Base-by-base conservation (phyloP, 1,140 invertebrate genomes). In the Agrypnia vestita region DNA sequence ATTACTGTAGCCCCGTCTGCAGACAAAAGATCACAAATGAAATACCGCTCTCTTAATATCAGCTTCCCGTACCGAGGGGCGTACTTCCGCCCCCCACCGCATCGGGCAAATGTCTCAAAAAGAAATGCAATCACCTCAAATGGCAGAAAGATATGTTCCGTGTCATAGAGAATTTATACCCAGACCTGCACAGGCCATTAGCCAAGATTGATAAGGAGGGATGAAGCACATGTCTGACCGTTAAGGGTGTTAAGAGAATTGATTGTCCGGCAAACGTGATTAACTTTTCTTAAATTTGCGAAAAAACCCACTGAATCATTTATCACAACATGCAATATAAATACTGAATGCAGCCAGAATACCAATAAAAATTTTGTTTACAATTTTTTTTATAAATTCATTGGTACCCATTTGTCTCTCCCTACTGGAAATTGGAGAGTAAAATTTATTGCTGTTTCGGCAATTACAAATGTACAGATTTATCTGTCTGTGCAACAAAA, bases 171-270 rank as follows among this genome's bases (percentile, higher is more conserved):
- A 69, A 75, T 62, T 82, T 80, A 78, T 78, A 78, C 62, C 51
- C 51, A 62, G 67, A 72, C 53, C 74, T 61, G 64, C 43, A 76
- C 78, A 69, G 64, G 35, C 78, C 81, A 77, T 83, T 83, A 83
- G 79, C 56, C 77, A 83, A 83, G 81, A 83, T 83, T 78, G 81
- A 83, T 83, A 80, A 78, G 74, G 56, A 75, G 73, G 73, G 73
- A 62, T 46, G 44, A 13, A 80, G 80, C 69, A 75, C 76, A 78
- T 73, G 64, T 62, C 76, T 56, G 51, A 61, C 76, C 55, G 56
- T 78, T 78, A 69, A 72, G 76, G 75, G 69, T 73, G 75, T 78
- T 81, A 81, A 56, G 69, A 78, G 35, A 81, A 81, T 81, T 81
- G 80, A 81, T 81, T 78, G 80, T 76, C 71, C 13, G 21, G 67